Conservation (phyloP, 2,797 vertebrate genomes). For the Argyrosomus regius region DNA sequence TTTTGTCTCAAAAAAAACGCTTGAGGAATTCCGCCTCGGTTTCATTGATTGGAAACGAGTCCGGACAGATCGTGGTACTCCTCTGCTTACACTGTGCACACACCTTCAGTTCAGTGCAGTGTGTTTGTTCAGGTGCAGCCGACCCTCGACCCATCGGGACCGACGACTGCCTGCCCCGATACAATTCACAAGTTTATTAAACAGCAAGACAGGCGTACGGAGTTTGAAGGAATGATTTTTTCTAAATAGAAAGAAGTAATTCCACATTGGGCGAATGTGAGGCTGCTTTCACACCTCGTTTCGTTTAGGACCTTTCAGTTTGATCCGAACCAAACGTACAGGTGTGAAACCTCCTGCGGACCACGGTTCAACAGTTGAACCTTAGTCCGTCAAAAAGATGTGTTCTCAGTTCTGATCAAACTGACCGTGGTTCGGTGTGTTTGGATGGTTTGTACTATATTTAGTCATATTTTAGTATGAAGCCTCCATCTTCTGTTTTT, state of each 20-base stretch:
- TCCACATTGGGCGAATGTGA: not conserved
- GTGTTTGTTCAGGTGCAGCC: constrained; percentile 94
- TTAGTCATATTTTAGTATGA: no score
- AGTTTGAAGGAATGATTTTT: constrained; percentile 65
- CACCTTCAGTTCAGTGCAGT: constrained; percentile 73
- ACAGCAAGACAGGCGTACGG: constrained; percentile 81
- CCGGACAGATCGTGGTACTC: constrained; percentile 4
- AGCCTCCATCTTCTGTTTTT: no score
- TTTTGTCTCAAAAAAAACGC: constrained; percentile 28
- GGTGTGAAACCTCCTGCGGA: no score
- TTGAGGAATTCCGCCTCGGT: constrained; percentile 48
- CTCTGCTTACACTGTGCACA: constrained; percentile 17
- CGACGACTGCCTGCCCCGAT: constrained; percentile 86
- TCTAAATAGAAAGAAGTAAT: constrained; percentile 26
- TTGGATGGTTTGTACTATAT: no score
- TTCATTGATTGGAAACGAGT: constrained; percentile 45
- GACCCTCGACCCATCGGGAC: constrained; percentile 76
- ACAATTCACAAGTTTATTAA: constrained; percentile 89
- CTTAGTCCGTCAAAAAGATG: no score
- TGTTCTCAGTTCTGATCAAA: no score
- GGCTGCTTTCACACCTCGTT: not conserved
- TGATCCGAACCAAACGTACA: no score
- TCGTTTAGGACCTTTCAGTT: no score
- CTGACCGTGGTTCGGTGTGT: no score
- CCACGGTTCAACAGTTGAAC: no score